Percentiles rank a stretch among this genome's conserved stretches.
Conservation (phyloP, 1,140 invertebrate genomes). For the fruit fly (Drosophila melanogaster) region Release_6_plus_ISO1_MT NT_033777.3:10413501-10414000, state of each 20-base stretch:
- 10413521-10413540: conserved; percentile 5
- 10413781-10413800: conserved; percentile 83
- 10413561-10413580: conserved; percentile 93
- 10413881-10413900: conserved; percentile 92
- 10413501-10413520: conserved; percentile 22
- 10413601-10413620: conserved; percentile 91
- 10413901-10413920: conserved; percentile 91
- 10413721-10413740: conserved; percentile 91
- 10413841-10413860: conserved; percentile 93
- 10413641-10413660: conserved; percentile 90
- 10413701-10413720: conserved; percentile 89
- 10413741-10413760: conserved; percentile 93
- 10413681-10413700: conserved; percentile 90
- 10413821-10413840: conserved; percentile 86
- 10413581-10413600: conserved; percentile 91
- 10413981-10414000: conserved; percentile 87
- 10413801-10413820: background rate
- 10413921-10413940: conserved; percentile 88
- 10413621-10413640: conserved; percentile 92
- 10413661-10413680: conserved; percentile 90
- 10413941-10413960: conserved; percentile 89
- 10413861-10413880: conserved; percentile 91
- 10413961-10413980: conserved; percentile 78
- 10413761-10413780: conserved; percentile 93
- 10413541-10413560: conserved; percentile 90